Evolutionary conservation across 1,140 invertebrate species (phyloP), one percentile per base, ranked within the genome.

Genomic region (Sweltsa coloradensis): DNA sequence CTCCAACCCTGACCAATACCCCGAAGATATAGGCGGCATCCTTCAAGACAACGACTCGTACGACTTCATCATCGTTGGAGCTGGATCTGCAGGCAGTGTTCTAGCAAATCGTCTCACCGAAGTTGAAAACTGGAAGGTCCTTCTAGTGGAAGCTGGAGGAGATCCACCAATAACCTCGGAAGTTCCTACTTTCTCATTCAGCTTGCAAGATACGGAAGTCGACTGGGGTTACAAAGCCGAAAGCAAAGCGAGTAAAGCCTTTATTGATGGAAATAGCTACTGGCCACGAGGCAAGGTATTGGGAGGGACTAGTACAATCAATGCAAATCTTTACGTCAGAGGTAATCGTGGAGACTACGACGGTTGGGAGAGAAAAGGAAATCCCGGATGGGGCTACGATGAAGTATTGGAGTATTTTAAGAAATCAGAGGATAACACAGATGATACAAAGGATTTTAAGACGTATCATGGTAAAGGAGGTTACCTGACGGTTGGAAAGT

Each of bases 81-180:
- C 64, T 7, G 83, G 83, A 26, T 76, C 79, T 0, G 76, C 78
- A 2, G 83, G 83, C 25, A 73, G 73, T 34, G 71, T 78, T 1
- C 34, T 85, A 13, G 80, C 82, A 0, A 72, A 65, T 48, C 60
- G 83, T 43, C 51, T 76, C 7, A 63, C 68, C 1, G 73, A 78
- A 56, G 57, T 67, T 31, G 39, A 47, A 1, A 44, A 72, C 25
- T 73, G 70, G 67, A 69, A 59, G 3, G 67, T 78, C 18, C 56
- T 80, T 19, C 53, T 81, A 5, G 57, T 80, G 9, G 79, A 82
- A 63, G 70, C 73, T 51, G 79, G 78, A 11, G 56, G 56, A 0
- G 53, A 68, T 55, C 56, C 75, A n/a, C 42, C 51, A 0, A 11
- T 56, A 7, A 51, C 59, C 14, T 45, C 9, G 19, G 57, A 78